Conservation (phyloP, 2,888 invertebrate species). For the Clistopyga incitator region DNA sequence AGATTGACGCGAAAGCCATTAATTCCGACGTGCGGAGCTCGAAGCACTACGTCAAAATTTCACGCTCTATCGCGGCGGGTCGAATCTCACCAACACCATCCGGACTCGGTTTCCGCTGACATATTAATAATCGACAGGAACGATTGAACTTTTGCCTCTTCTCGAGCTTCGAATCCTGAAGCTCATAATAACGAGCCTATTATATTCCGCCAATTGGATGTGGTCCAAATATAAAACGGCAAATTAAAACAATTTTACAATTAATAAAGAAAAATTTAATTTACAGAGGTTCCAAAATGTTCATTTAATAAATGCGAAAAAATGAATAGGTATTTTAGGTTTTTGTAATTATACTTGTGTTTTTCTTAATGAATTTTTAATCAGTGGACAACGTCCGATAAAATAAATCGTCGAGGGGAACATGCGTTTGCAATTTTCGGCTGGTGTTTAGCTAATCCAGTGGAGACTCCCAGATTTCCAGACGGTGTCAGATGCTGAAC, state of each 20-base stretch:
- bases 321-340: too few species aligned
- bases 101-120: slow-evolving; percentile 43
- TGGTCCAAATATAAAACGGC: not conserved
- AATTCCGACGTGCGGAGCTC: slow-evolving; percentile 57
- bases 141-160: slow-evolving; percentile 36
- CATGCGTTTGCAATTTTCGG: too few species aligned
- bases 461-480: not conserved
- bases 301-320: too few species aligned
- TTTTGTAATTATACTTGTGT: too few species aligned
- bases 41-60: slow-evolving; percentile 61
- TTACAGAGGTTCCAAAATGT: too few species aligned
- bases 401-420: too few species aligned
- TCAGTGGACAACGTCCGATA: too few species aligned
- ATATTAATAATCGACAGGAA: slow-evolving; percentile 55
- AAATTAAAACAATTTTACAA: not conserved
- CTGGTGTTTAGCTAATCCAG: slow-evolving; percentile 11
- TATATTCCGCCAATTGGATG: not conserved
- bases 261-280: too few species aligned
- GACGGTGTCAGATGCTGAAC: not conserved
- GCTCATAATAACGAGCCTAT: not conserved
- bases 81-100: slow-evolving; percentile 39
- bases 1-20: slow-evolving; percentile 65
- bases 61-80: slow-evolving; percentile 29
- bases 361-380: too few species aligned
- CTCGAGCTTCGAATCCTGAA: not conserved